Base-by-base conservation (phyloP, 2,888 invertebrate genomes). In the Mythimna vitellina region DNA sequence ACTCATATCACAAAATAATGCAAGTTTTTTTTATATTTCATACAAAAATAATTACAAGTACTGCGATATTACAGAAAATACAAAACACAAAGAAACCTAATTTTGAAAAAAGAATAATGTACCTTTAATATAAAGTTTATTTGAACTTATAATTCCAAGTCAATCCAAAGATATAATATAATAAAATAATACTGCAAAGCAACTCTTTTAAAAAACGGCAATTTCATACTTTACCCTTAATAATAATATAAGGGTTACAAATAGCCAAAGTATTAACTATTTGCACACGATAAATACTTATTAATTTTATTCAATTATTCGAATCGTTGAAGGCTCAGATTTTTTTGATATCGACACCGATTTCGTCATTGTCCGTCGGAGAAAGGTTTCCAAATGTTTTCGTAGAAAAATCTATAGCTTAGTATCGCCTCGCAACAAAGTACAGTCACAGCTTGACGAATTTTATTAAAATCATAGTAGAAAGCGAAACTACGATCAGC, bases 391-490 rank as follows among this genome's bases (percentile, higher is more conserved):
- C 22, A 51, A 10, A 46, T 14, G 7, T 46, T 46, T 46, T 46
- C 17, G 46, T 46, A 46, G 46, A 20, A 46, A 46, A 17, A 14
- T 46, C 46, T 46, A 46, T 46, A 46, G 46, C 20, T 60, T 60
- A 51, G 73, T 58, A 51, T 72, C 58, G 65, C 78, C 38, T 73
- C 51, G 73, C 60, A 49, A 22, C 7, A 54, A 51, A 53, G n/a
- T 65, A 49, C 53, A 65, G 58, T 51, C n/a, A 25, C 51, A 60
- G 42, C 53, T 62, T 57, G 25, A 53, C 46, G 22, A 74, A 56
- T 56, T 70, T 68, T 49, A 63, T 56, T 69, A 62, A 68, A 83
- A 74, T 63, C 61, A 63, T 60, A 68, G n/a, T 60, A 73, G 79
- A 70, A 81, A 76, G 67, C 68, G 77, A 74, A 72, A 79, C 53